Conservation (phyloP, 2,113 vertebrate species). For the Philantomba maxwellii region DNA sequence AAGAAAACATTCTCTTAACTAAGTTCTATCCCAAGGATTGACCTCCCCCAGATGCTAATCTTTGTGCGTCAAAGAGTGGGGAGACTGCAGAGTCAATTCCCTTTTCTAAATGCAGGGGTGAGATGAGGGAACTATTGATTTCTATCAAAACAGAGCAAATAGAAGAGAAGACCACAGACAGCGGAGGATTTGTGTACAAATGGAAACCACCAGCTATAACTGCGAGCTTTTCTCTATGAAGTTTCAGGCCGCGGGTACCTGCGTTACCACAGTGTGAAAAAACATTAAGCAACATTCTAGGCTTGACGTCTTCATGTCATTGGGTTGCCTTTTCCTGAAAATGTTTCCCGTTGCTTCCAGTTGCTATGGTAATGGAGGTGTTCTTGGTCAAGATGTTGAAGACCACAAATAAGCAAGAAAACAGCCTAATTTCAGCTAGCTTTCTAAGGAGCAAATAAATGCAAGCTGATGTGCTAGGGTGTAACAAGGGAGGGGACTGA, state of each 20-base stretch:
- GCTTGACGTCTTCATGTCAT: neutral
- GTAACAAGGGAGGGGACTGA: neutral
- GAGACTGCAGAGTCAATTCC: neutral
- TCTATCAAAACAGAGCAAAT: slow-evolving; percentile 31
- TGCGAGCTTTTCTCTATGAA: neutral
- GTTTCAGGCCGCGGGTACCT: neutral
- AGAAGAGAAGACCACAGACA: neutral
- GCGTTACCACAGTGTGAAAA: neutral
- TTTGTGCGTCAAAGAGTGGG: neutral
- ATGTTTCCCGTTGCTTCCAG: neutral
- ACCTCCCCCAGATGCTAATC: neutral
- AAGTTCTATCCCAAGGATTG: neutral
- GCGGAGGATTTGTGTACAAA: neutral
- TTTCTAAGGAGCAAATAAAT: neutral
- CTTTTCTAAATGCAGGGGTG: neutral
- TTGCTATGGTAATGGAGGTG: slow-evolving; percentile 41
- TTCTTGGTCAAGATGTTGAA: slow-evolving; percentile 11
- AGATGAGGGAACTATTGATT: slow-evolving; percentile 35
- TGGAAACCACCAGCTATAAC: neutral
- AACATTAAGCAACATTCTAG: neutral
- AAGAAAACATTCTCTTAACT: slow-evolving; percentile 12
- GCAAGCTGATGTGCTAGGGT: neutral
- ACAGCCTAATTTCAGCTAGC: neutral
- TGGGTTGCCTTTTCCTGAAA: neutral
- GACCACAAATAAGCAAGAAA: slow-evolving; percentile 12